Conservation (phyloP, 2,113 vertebrate species). For the Formicarius rufipectus region DNA sequence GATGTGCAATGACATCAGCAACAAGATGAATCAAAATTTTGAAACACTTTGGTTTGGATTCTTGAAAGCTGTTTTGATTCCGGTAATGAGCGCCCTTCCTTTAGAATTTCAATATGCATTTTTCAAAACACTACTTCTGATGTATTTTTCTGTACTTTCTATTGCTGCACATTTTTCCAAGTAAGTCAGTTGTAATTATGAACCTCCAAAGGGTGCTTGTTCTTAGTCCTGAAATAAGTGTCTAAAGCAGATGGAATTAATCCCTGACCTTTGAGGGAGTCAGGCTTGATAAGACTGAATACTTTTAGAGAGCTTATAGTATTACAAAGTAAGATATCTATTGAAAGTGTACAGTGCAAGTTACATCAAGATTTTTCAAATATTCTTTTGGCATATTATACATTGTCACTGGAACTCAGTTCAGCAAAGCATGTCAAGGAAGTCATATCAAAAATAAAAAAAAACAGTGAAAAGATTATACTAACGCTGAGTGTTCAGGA, state of each 20-base stretch:
- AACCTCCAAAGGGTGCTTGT: background rate
- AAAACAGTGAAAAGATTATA: background rate
- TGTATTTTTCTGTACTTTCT: background rate
- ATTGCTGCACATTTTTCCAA: background rate
- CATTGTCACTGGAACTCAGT: background rate
- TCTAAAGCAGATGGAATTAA: background rate
- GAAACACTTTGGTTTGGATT: background rate
- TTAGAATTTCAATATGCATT: background rate
- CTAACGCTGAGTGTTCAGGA: background rate
- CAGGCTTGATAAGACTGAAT: background rate
- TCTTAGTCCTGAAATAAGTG: background rate
- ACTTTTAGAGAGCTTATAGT: background rate
- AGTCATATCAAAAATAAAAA: background rate
- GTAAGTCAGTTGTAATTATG: background rate
- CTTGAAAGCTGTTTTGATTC: background rate
- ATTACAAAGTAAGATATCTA: background rate
- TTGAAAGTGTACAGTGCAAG: background rate
- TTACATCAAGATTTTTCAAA: background rate
- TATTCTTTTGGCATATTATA: background rate
- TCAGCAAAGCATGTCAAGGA: background rate
- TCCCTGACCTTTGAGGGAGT: background rate
- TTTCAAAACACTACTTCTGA: background rate
- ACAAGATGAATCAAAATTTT: background rate
- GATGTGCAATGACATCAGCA: background rate
- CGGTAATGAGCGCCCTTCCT: background rate